These are phyloP conservation scores for Sinocyclocheilus maitianheensis DNA, from an alignment of 2,113 vertebrate genomes.

Conservation along the genomic window DNA sequence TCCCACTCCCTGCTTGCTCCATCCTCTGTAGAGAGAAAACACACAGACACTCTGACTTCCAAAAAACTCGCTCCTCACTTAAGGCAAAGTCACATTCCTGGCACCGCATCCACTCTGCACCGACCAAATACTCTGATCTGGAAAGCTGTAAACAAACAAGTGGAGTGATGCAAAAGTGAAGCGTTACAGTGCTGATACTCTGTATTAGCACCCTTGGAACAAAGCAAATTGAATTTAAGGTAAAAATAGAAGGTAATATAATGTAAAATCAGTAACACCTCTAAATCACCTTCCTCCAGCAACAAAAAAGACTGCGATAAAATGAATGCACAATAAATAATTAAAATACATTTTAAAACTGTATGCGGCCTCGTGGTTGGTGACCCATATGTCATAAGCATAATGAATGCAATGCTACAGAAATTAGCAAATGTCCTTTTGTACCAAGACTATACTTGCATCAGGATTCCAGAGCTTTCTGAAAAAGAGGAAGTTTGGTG, in stretches of 20 bases:
- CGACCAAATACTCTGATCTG: not conserved
- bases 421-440: not conserved
- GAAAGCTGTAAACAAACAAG: not conserved
- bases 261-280: not conserved
- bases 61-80: not conserved
- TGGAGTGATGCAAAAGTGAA: not conserved
- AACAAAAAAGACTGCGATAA: not conserved
- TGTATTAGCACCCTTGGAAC: not conserved
- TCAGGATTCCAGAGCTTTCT: not conserved
- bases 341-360: constrained; percentile 8
- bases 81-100: not conserved
- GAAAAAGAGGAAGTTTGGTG: not conserved
- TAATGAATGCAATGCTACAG: not conserved
- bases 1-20: too few species aligned
- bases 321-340: not conserved
- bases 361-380: not conserved
- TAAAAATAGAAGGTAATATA: not conserved
- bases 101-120: not conserved
- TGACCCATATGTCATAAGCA: not conserved
- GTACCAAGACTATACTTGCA: not conserved
- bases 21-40: not conserved
- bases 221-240: not conserved
- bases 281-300: not conserved
- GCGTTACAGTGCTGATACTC: not conserved
- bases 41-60: not conserved